Base-by-base conservation (phyloP, 1,140 invertebrate genomes). In the Hirudo medicinalis region DNA sequence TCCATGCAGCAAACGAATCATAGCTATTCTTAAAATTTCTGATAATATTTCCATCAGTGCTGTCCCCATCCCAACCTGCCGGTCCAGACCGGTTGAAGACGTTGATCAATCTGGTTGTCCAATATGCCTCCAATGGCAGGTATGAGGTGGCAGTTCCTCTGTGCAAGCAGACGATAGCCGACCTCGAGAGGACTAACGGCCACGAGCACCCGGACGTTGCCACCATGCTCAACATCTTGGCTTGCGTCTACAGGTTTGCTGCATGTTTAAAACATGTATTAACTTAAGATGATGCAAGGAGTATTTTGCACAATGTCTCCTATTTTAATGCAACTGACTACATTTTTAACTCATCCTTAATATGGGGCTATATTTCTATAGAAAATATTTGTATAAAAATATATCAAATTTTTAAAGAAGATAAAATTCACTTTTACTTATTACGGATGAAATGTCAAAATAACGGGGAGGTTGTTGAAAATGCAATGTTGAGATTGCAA, bases 91-190 rank as follows among this genome's bases (percentile, higher is more conserved):
- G 57, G 2, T 32, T 63, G 57, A 63, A 63, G 29, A 63, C 57
- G 11, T 32, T 63, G 22, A 63, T 63, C 57, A 63, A 63, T 63
- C 57, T 63, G 22, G 57, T 63, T 1, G 29, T 63, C 29, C 57
- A 63, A 22, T 63, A 63, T 22, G 57, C 57, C 22, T 63, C 57
- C 57, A 63, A 32, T 15, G 57, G 13, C 29, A 87, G 92, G 60
- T 97, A 97, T 79, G 94, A 98, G 83, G 94, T 98, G 0, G 94
- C 94, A 6, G 94, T 97, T 66, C 94, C 94, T 8, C 84, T 97
- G 2, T 97, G 94, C 82, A 96, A 97, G 80, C 94, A 97, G 81
- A 94, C 94, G 0, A 85, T 98, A 20, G 94, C 97, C 82, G 94
- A 98, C 84, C 84, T 97, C 74, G 9, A 94, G 57, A 63, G 57